phyloP scores from a whole-genome alignment of 2,888 invertebrate genomes.

The Malthinus seriepunctatus region DNA sequence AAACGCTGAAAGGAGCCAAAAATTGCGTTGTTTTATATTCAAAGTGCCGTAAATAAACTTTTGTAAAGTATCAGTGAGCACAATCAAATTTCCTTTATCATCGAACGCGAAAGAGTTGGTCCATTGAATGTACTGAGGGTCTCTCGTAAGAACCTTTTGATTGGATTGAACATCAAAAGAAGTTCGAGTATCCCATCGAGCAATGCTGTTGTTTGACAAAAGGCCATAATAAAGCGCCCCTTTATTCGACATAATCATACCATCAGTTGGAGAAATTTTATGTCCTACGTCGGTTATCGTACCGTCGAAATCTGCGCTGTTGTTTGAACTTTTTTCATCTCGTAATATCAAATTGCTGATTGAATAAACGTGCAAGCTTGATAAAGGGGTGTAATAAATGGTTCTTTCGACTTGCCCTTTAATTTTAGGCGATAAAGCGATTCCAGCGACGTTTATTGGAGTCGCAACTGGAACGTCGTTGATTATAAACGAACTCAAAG shows the following conservation, averaged over 20 bases:
- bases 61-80: conserved; percentile 69
- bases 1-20: conserved; percentile 65
- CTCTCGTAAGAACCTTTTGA: conserved; percentile 68
- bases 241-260: conserved; percentile 74
- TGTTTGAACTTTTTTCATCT: conserved; percentile 47
- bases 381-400: conserved; percentile 71
- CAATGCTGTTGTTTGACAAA: conserved; percentile 69
- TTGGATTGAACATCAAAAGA: conserved; percentile 57
- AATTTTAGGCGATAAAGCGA: conserved; percentile 66
- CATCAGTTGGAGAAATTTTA: conserved; percentile 71
- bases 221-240: conserved; percentile 73
- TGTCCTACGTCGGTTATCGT: conserved; percentile 64
- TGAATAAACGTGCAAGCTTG: conserved; percentile 69
- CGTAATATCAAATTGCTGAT: conserved; percentile 65
- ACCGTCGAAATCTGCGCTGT: conserved; percentile 41
- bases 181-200: conserved; percentile 68
- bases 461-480: conserved; percentile 62
- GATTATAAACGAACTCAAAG: conserved; percentile 63
- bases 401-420: conserved; percentile 47
- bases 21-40: conserved; percentile 64
- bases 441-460: conserved; percentile 69
- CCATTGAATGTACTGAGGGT: conserved; percentile 72
- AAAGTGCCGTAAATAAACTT: conserved; percentile 67
- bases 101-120: conserved; percentile 73
- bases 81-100: conserved; percentile 66